A percentile compares a stretch with the other conserved stretches of the same genome.
phyloP scores from a whole-genome alignment of 2,797 vertebrate species.

The Pyrocephalus nanus region DNA sequence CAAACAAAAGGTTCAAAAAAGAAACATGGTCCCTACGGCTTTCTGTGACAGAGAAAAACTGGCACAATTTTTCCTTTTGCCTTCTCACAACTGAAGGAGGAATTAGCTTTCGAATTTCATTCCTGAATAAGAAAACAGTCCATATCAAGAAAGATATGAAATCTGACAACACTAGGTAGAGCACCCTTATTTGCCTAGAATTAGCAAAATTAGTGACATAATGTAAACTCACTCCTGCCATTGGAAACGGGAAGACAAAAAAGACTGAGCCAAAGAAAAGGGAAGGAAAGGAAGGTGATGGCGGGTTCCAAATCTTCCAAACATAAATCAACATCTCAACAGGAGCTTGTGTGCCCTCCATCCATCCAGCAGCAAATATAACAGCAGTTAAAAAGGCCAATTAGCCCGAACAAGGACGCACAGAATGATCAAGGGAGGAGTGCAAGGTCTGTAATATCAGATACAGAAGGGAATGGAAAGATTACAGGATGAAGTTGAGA shows the following conservation, averaged over 20 bases:
- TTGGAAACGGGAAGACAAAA: constrained; percentile 30
- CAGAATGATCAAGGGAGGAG: constrained; percentile 64
- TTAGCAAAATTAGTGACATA: background rate
- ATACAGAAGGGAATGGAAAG: constrained; percentile 61
- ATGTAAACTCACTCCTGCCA: background rate
- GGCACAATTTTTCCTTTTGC: background rate
- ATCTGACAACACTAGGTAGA: background rate
- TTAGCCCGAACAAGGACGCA: constrained; percentile 65
- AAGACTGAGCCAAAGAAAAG: constrained; percentile 29
- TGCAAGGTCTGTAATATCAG: constrained; percentile 30
- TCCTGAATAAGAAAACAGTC: background rate
- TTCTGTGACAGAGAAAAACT: background rate
- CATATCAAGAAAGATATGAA: background rate
- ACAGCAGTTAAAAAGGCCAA: constrained; percentile 74
- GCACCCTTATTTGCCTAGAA: background rate
- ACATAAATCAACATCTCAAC: constrained; percentile 69
- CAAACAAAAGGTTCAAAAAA: background rate
- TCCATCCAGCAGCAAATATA: constrained; percentile 68
- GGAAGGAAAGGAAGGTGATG: constrained; percentile 6
- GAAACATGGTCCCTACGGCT: background rate
- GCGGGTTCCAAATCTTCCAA: constrained; percentile 47
- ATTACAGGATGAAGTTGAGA: constrained; percentile 67
- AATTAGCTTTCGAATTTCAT: background rate
- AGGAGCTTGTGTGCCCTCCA: constrained; percentile 46
- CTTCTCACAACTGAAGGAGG: background rate